Percentiles rank a stretch among this genome's conserved stretches.
Evolutionary conservation across 2,888 invertebrate species (phyloP).

Genomic region (Adelphocoris suturalis): DNA sequence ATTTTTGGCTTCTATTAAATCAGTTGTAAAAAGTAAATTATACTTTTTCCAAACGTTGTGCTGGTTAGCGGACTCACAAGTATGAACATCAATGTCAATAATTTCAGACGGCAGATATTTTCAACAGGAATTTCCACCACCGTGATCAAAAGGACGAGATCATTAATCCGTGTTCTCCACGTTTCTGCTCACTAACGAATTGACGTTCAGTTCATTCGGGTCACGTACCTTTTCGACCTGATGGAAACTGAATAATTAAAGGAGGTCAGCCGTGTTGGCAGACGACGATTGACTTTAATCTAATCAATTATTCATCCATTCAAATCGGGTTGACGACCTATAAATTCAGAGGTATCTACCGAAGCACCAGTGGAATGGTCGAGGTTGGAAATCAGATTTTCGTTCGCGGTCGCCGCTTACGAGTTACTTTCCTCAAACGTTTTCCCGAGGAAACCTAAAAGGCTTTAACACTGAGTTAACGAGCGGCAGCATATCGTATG

Average conservation of each 20-base stretch:
- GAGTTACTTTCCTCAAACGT: not conserved
- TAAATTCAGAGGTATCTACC: not conserved
- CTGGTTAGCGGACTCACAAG: no score
- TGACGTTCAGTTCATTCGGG: not conserved
- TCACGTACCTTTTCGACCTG: not conserved
- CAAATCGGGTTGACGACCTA: not conserved
- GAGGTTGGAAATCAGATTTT: not conserved
- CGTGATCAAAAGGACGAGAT: no score
- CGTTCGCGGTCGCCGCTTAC: not conserved
- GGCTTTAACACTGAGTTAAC: no score
- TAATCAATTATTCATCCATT: slow-evolving; percentile 19
- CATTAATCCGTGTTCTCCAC: no score
- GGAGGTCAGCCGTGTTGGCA: not conserved
- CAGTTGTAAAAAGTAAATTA: no score
- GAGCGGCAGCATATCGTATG: no score
- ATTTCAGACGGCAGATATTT: no score
- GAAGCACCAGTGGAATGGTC: not conserved
- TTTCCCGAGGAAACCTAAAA: not conserved
- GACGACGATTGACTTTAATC: slow-evolving; percentile 5
- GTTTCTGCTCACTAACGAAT: no score
- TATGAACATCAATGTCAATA: no score
- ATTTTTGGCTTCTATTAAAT: no score
- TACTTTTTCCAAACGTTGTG: no score
- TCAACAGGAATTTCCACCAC: no score
- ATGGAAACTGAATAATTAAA: slow-evolving; percentile 16